Evolutionary conservation across 2,113 vertebrate species (phyloP).

Genomic region (Pterocles burchelli): DNA sequence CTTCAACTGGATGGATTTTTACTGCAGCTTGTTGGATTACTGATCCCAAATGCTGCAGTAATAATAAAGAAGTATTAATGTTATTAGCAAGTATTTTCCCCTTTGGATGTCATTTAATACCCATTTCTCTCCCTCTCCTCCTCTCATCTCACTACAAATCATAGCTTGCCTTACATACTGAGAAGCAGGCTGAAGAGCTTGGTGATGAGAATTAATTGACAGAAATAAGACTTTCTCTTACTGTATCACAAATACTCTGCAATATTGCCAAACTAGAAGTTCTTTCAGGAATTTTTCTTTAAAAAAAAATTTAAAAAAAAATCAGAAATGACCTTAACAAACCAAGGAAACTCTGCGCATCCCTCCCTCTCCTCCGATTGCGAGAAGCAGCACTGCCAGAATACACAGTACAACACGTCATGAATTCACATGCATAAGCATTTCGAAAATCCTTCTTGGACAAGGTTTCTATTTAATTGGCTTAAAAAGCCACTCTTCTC

Average conservation of each 20-base stretch:
- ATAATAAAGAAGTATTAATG: conserved; percentile 22
- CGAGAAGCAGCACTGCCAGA: conserved; percentile 19
- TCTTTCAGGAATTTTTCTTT: not conserved
- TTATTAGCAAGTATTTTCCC: conserved; percentile 11
- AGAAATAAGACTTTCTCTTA: not conserved
- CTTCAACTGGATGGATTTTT: not conserved
- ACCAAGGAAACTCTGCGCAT: not conserved
- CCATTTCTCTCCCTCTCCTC: not conserved
- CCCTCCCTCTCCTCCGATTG: not conserved
- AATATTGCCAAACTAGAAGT: not conserved
- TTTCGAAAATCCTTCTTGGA: conserved; percentile 69
- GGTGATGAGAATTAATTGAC: conserved; percentile 25
- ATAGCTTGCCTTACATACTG: not conserved
- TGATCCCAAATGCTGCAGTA: conserved; percentile 10
- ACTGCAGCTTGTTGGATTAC: conserved; percentile 20
- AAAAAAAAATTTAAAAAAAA: not conserved
- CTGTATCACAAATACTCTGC: not conserved
- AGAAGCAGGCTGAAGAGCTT: not conserved
- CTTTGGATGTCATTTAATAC: conserved; percentile 2
- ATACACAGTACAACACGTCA: conserved; percentile 38
- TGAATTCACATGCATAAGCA: conserved; percentile 67
- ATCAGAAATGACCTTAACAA: conserved; percentile 19
- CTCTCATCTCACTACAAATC: not conserved
- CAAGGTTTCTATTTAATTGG: conserved; percentile 75
- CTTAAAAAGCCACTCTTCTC: conserved; percentile 74